Evolutionary conservation across 2,797 vertebrate species (phyloP).

Genomic region (Caiman crocodilus): DNA sequence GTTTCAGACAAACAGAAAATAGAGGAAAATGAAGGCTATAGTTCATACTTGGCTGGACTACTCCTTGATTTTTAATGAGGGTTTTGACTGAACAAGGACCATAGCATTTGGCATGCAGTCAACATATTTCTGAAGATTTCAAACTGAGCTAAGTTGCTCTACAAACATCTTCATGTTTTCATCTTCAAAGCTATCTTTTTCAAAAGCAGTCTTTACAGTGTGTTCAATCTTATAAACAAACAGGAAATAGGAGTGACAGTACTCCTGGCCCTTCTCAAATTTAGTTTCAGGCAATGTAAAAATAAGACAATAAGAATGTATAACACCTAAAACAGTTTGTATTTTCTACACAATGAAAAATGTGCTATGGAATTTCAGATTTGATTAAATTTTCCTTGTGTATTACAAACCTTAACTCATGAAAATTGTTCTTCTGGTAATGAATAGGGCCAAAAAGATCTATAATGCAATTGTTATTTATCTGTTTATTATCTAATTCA

Average conservation of each 20-base stretch:
- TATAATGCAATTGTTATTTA: too few species aligned
- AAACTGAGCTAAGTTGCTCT: neutral
- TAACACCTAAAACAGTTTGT: neutral
- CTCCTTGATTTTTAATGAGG: neutral
- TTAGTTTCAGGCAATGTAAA: neutral
- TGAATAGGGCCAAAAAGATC: too few species aligned
- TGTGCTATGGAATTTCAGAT: neutral
- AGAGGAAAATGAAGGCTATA: neutral
- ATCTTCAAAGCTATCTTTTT: constrained; percentile 25
- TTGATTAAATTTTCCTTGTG: neutral
- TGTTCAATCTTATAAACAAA: neutral
- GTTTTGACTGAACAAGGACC: neutral
- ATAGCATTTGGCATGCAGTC: neutral
- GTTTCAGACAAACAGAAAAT: neutral
- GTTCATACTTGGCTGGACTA: neutral
- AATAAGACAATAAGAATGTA: neutral
- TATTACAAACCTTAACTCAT: neutral
- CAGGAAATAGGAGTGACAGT: neutral
- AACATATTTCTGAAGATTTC: neutral
- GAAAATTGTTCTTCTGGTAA: too few species aligned
- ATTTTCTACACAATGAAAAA: neutral
- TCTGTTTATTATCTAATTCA: too few species aligned
- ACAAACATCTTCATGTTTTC: neutral
- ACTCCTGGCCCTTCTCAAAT: neutral
- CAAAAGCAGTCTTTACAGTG: neutral